Evolutionary conservation across 2,888 invertebrate species (phyloP).

Genomic region (Apamea crenata): DNA sequence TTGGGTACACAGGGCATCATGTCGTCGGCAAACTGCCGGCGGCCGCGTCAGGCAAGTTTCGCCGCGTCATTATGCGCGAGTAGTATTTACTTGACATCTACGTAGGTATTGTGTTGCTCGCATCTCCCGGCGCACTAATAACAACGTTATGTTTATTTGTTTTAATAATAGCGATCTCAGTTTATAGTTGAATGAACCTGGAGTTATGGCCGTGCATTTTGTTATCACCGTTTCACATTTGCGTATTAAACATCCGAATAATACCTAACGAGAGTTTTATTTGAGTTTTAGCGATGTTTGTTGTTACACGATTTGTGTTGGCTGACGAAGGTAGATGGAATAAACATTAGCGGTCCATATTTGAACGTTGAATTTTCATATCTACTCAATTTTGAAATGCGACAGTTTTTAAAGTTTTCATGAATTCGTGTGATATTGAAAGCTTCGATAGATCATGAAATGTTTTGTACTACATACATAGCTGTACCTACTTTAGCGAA

Average conservation of each 20-base stretch:
- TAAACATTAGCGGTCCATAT: slow-evolving; percentile 41
- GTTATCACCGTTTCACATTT: slow-evolving; percentile 24
- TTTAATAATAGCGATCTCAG: slow-evolving; percentile 54
- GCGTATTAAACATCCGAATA: slow-evolving; percentile 46
- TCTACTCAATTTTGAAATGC: slow-evolving; percentile 17
- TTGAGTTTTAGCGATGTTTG: slow-evolving; percentile 42
- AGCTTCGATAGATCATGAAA: slow-evolving; percentile 9
- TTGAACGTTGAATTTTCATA: slow-evolving; percentile 28
- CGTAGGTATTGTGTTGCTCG: slow-evolving; percentile 9
- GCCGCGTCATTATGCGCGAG: slow-evolving; percentile 43
- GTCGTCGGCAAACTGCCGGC: slow-evolving; percentile 39
- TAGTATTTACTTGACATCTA: slow-evolving; percentile 40
- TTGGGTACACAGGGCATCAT: slow-evolving; percentile 37
- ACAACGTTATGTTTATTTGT: slow-evolving; percentile 61
- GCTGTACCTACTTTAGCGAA: background rate
- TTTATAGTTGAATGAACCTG: slow-evolving; percentile 48
- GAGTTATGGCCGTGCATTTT: slow-evolving; percentile 40
- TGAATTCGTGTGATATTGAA: slow-evolving; percentile 11
- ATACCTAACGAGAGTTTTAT: slow-evolving; percentile 48
- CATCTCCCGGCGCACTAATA: slow-evolving; percentile 26
- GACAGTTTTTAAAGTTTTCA: slow-evolving; percentile 18
- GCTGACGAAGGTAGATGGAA: slow-evolving; percentile 27
- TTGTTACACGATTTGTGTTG: slow-evolving; percentile 24
- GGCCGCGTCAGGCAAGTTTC: slow-evolving; percentile 44
- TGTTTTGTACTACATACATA: background rate